Evolutionary conservation across 1,140 invertebrate species (phyloP).

Genomic region (Venturia canescens): DNA sequence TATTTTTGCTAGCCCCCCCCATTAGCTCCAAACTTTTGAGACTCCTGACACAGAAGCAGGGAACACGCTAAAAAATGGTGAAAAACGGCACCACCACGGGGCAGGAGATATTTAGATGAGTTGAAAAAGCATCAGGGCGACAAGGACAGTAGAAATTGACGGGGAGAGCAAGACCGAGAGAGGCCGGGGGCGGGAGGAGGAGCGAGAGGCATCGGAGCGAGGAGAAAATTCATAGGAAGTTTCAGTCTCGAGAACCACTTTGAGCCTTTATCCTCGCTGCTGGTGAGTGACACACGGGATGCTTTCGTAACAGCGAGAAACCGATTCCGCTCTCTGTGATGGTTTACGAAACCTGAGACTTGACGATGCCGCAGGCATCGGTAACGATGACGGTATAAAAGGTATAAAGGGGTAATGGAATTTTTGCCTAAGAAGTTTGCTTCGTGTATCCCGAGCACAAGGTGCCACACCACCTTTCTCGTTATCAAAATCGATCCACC

Average conservation of each 20-base stretch:
- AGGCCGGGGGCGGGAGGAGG: not conserved
- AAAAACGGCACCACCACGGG: not conserved
- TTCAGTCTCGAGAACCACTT: slow-evolving; percentile 12
- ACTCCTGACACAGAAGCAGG: not conserved
- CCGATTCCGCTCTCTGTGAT: not conserved
- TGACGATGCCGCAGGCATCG: not conserved
- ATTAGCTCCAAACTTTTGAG: not conserved
- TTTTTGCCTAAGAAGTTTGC: not conserved
- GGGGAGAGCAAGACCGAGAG: not conserved
- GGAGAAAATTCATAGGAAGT: not conserved
- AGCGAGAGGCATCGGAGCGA: not conserved
- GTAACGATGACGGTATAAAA: not conserved
- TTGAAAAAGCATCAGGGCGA: not conserved
- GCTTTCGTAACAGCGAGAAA: not conserved
- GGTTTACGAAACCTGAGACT: slow-evolving; percentile 1
- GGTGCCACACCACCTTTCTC: not conserved
- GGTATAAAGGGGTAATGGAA: slow-evolving; percentile 10
- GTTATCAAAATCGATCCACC: slow-evolving; percentile 8
- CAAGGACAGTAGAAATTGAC: not conserved
- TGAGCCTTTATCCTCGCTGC: slow-evolving; percentile 20
- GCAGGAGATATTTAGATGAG: not conserved
- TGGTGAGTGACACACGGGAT: not conserved
- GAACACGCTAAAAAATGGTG: not conserved
- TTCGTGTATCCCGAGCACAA: not conserved
- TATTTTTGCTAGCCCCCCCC: not conserved